Conservation (phyloP, 2,888 invertebrate species). For the Cephus spinipes region DNA sequence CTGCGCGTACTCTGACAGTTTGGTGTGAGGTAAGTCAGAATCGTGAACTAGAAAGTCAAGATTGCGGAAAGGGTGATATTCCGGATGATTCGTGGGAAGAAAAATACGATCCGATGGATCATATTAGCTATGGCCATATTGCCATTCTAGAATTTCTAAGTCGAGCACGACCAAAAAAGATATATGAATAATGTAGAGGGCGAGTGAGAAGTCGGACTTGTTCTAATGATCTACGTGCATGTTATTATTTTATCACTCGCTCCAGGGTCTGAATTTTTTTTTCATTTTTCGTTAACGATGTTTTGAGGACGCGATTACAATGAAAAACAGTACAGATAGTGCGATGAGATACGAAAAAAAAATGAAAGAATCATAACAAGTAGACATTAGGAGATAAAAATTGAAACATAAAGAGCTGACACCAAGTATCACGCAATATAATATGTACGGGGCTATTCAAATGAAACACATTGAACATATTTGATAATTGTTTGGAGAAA, state of each 20-base stretch:
- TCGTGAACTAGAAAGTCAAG: neutral
- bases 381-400: constrained; percentile 27
- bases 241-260: neutral
- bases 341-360: neutral
- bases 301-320: neutral
- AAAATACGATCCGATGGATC: neutral
- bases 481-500: neutral
- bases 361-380: neutral
- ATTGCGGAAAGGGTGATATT: neutral
- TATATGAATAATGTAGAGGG: neutral
- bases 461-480: neutral
- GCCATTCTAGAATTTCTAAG: constrained; percentile 21
- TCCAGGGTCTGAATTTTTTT: neutral
- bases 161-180: constrained; percentile 10
- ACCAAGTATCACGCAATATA: constrained; percentile 49
- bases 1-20: neutral
- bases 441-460: constrained; percentile 5
- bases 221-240: neutral
- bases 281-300: neutral
- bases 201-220: neutral
- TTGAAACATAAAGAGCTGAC: constrained; percentile 38
- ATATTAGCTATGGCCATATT: constrained; percentile 17
- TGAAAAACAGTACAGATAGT: neutral
- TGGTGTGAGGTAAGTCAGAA: neutral
- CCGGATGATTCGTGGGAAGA: neutral